A percentile compares a stretch with the other conserved stretches of the same genome.
Evolutionary conservation across 2,113 vertebrate genomes (phyloP).

Genomic region (Petaurus breviceps): DNA sequence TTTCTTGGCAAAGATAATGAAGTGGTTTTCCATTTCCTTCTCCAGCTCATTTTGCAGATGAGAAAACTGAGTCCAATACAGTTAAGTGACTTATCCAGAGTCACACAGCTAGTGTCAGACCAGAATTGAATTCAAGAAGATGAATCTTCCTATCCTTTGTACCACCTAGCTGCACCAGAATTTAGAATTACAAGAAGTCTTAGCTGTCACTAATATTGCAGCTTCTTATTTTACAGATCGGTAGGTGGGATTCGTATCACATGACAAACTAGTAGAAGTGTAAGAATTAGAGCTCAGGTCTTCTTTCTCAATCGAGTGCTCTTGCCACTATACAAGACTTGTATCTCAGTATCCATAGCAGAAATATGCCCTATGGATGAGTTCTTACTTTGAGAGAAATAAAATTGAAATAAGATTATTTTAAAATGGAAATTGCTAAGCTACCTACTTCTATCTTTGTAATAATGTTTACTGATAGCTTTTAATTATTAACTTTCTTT

Average conservation of each 20-base stretch:
- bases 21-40: not conserved
- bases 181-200: slow-evolving; percentile 21
- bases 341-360: not conserved
- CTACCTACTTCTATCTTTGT: not conserved
- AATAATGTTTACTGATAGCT: not conserved
- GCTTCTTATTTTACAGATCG: not conserved
- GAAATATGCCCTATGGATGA: not conserved
- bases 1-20: not conserved
- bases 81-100: not conserved
- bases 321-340: not conserved
- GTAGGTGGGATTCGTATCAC: not conserved
- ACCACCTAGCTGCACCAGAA: not conserved
- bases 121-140: not conserved
- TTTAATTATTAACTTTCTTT: not conserved
- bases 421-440: not conserved
- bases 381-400: not conserved
- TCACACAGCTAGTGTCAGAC: not conserved
- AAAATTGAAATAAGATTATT: not conserved
- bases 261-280: not conserved
- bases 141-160: not conserved
- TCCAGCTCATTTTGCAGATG: not conserved
- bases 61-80: not conserved
- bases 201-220: not conserved
- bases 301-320: not conserved
- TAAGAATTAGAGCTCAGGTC: not conserved